These are phyloP conservation scores for Coptodon bakossiorum DNA, from an alignment of 2,113 vertebrate species.

Conservation along the genomic window DNA sequence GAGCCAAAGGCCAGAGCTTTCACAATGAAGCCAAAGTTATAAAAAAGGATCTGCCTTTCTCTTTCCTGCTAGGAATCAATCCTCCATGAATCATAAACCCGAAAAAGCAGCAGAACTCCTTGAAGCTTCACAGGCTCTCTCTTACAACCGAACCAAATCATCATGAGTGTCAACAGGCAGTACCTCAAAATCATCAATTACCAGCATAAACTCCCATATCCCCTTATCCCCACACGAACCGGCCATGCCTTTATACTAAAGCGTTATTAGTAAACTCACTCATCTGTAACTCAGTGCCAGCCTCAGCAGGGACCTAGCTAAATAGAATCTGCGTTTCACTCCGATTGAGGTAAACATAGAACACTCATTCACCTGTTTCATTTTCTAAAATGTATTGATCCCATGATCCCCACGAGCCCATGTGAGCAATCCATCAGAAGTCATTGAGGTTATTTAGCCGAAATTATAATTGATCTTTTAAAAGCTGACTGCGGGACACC, in stretches of 20 bases:
- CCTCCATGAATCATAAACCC: background rate
- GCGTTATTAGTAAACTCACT: background rate
- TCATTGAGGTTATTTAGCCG: conserved; percentile 36
- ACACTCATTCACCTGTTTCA: conserved; percentile 6
- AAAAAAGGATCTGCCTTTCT: background rate
- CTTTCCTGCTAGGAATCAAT: background rate
- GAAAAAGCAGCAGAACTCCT: background rate
- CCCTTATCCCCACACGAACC: background rate
- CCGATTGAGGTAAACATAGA: background rate
- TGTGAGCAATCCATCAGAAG: conserved; percentile 21
- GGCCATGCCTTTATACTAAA: background rate
- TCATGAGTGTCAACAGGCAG: background rate
- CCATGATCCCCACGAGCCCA: background rate
- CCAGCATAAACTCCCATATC: background rate
- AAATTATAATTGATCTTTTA: conserved; percentile 55
- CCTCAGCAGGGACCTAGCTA: background rate
- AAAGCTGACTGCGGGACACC: conserved; percentile 33
- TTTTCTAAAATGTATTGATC: conserved; percentile 42
- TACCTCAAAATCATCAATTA: background rate
- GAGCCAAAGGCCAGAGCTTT: background rate
- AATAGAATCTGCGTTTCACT: conserved; percentile 10
- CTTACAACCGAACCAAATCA: background rate
- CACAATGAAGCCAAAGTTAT: background rate
- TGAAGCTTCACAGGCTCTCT: background rate
- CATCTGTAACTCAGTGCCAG: background rate